Percentiles rank a stretch among this genome's conserved stretches.
These are phyloP conservation scores for Drosophila melanogaster DNA, from an alignment of 1,140 invertebrate genomes.

Conservation along the genomic window Release_6_plus_ISO1_MT NT_033777.3:6906001-6906500, in stretches of 20 bases:
- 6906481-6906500: no score
- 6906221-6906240: conserved; percentile 77
- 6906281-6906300: conserved; percentile 47
- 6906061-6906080: conserved; percentile 64
- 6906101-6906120: conserved; percentile 41
- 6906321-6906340: conserved; percentile 37
- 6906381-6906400: conserved; percentile 80
- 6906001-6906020: conserved; percentile 27
- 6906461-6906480: no score
- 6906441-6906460: no score
- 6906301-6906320: conserved; percentile 75
- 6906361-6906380: conserved; percentile 77
- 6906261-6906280: conserved; percentile 6
- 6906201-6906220: conserved; percentile 73
- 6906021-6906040: conserved; percentile 33
- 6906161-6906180: conserved; percentile 6
- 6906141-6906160: conserved; percentile 56
- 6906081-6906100: conserved; percentile 12
- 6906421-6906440: neutral
- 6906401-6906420: conserved; percentile 53
- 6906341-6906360: conserved; percentile 50
- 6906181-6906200: conserved; percentile 4
- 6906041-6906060: conserved; percentile 39
- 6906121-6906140: conserved; percentile 75
- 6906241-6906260: conserved; percentile 17